These are phyloP conservation scores for Balaenoptera acutorostrata DNA, from an alignment of 2,113 vertebrate genomes.

Conservation along the genomic window DNA sequence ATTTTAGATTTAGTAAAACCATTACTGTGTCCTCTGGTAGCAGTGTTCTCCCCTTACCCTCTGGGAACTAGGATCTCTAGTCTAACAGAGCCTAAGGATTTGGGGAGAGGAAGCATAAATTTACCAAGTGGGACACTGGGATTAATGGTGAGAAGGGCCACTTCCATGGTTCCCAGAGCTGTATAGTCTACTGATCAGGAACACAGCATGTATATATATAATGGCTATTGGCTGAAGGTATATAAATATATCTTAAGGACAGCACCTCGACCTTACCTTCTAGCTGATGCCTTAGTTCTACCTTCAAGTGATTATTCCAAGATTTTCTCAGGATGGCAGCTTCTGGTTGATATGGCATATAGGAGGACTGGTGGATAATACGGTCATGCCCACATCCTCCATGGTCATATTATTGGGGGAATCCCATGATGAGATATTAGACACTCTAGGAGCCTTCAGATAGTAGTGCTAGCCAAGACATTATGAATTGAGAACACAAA, in stretches of 20 bases:
- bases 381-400: background rate
- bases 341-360: background rate
- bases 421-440: background rate
- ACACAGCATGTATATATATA: no score
- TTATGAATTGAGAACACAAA: background rate
- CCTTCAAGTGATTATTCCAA: background rate
- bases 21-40: background rate
- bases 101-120: background rate
- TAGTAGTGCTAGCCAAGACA: background rate
- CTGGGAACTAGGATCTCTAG: background rate
- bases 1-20: background rate
- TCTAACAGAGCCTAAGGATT: background rate
- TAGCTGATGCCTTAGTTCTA: background rate
- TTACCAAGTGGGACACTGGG: background rate
- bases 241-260: background rate
- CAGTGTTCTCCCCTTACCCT: background rate
- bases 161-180: background rate
- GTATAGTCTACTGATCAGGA: background rate
- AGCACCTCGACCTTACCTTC: background rate
- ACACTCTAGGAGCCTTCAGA: background rate
- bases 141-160: background rate
- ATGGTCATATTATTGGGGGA: background rate
- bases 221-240: background rate
- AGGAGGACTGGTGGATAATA: background rate
- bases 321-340: background rate